Percentiles rank a stretch among this genome's conserved stretches.
Conservation (phyloP, 2,797 vertebrate species). For the Graptemys geographica region DNA sequence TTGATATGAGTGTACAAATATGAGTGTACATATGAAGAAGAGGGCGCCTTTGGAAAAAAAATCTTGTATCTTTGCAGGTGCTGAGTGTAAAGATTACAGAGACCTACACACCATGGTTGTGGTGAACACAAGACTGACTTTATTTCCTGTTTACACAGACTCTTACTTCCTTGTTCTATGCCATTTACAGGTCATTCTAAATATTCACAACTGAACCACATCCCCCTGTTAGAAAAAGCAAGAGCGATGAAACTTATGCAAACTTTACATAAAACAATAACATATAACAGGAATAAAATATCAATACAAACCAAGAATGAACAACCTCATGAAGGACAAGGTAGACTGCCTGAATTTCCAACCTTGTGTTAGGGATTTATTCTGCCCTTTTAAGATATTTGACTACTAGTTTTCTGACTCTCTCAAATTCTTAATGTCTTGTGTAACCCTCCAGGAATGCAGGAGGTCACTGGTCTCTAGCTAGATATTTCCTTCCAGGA, state of each 20-base stretch:
- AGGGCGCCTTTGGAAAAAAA: slow-evolving; percentile 32
- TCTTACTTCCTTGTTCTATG: neutral
- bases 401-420: neutral
- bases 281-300: neutral
- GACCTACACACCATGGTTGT: neutral
- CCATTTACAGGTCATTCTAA: neutral
- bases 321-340: neutral
- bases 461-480: neutral
- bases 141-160: neutral
- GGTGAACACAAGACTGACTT: neutral
- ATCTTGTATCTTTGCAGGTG: neutral
- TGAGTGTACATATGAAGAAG: neutral
- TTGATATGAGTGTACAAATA: slow-evolving; percentile 37
- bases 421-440: neutral
- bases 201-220: neutral
- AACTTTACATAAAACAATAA: neutral
- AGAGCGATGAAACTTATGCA: neutral
- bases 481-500: neutral
- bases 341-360: neutral
- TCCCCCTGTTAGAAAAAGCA: neutral
- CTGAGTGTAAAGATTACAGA: neutral
- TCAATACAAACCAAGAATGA: neutral
- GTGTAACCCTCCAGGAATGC: neutral
- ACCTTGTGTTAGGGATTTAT: neutral
- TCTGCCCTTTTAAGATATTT: neutral